Base-by-base conservation (phyloP, 2,888 invertebrate genomes). In the Arrhopalites spinosus region DNA sequence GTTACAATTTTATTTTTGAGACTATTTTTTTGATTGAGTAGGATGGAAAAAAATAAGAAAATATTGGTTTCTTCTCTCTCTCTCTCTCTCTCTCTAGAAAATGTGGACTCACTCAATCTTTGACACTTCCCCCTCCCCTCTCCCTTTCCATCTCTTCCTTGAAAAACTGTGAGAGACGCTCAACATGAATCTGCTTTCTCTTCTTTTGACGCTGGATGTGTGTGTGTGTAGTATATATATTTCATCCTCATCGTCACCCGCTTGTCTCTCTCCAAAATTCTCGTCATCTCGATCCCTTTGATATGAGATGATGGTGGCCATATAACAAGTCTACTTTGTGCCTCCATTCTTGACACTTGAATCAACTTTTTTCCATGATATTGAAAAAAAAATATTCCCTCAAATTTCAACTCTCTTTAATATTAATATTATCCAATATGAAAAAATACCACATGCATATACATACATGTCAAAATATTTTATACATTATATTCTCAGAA, bases 191-290 rank as follows among this genome's bases (percentile, higher is more conserved):
- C 43, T 45, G 25, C 50, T 68, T 68, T 68, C 50, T 47, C 67
- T 68, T 68, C 67, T 68, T 68, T 45, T 13, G 50, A 43, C 67
- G 43, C 59, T 23, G 3, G 20, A 7, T 7, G 8, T 36, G n/a
- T n/a, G n/a, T n/a, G n/a, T n/a, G n/a, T n/a, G n/a, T n/a, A n/a
- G n/a, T n/a, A n/a, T n/a, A n/a, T n/a, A n/a, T n/a, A n/a, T n/a
- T n/a, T n/a, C n/a, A n/a, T n/a, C n/a, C n/a, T 68, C 25, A 25
- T 68, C 47, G 27, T 68, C 67, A 68, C 67, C 50, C 67, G 67
- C 67, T 47, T 68, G 45, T 47, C 11, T 17, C 67, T 20, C 17
- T 53, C 59, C 17, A 15, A 27, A 20, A 23, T 45, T n/a, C 50
- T 68, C 43, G 63, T 68, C 67, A 66, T 66, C 59, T 59, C 59